Evolutionary conservation across 2,888 invertebrate species (phyloP), one percentile per base, ranked within the genome.

Genomic region (Globia sparganii): DNA sequence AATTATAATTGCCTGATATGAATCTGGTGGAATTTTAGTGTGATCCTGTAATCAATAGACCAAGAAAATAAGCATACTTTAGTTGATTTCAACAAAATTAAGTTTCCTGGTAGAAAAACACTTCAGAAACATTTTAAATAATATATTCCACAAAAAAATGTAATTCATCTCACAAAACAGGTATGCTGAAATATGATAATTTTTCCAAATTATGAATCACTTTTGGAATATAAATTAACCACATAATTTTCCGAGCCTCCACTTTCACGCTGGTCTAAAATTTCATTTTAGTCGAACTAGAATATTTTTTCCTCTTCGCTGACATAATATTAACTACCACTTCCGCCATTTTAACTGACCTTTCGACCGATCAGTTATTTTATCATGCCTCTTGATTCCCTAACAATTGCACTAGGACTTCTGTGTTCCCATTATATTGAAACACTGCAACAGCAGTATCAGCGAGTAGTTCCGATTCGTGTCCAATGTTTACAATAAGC

Each of bases 401-500:
- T 62, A 61, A 59, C 64, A 25, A 18, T 78, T 75, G 66, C n/a
- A 70, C 13, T 46, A 31, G 46, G 25, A 59, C 21, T 83, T 83
- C 49, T 75, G 43, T 72, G 73, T 78, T 84, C 72, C 72, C 61
- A 69, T 85, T 84, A 61, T 67, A 49, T 75, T 75, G 28, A 59
- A 71, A 78, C 73, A 67, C 70, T 62, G 56, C 72, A 72, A 75
- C 66, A 65, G 28, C 72, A 62, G 67, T 77, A 85, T 86, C 79
- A 62, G 46, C 13, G 49, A 43, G 65, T 78, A 67, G 78, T 84
- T 86, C 81, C 78, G 83, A 84, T 84, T 83, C 73, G 58, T 77
- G 84, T 81, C 75, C 78, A 76, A 71, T 80, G 71, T 87, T 76
- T 61, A 86, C 86, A 84, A 80, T 81, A 81, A 78, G 65, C 68